Evolutionary conservation across 2,113 vertebrate species (phyloP).

Genomic region (Excalfactoria chinensis): DNA sequence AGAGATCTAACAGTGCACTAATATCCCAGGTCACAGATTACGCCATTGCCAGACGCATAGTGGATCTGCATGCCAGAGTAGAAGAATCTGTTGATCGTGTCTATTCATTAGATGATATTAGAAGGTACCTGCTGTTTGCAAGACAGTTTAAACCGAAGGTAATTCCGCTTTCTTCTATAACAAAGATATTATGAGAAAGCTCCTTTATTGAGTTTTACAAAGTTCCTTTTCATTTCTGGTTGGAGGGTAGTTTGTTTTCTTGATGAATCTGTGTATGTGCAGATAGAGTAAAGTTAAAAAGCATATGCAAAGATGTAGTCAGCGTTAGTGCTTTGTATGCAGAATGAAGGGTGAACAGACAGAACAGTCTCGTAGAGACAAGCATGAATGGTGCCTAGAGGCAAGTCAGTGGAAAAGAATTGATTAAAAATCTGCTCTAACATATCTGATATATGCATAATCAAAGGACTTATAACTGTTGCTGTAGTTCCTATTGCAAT

Average conservation of each 20-base stretch:
- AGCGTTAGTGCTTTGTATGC: not conserved
- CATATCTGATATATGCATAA: not conserved
- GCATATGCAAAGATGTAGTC: not conserved
- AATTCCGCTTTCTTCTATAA: not conserved
- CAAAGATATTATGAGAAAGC: not conserved
- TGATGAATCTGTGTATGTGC: not conserved
- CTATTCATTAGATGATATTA: conserved; percentile 95
- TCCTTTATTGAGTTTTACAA: not conserved
- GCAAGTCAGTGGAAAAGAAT: not conserved
- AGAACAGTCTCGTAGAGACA: not conserved
- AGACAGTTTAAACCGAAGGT: conserved; percentile 99
- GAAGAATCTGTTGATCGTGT: conserved; percentile 93
- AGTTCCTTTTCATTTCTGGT: not conserved
- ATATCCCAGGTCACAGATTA: conserved; percentile 92
- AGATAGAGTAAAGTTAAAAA: not conserved
- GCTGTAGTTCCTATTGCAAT: not conserved
- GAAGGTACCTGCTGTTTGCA: conserved; percentile 95
- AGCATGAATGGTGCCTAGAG: not conserved
- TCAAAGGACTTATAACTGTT: not conserved
- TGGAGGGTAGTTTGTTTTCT: not conserved
- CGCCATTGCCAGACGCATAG: conserved; percentile 95
- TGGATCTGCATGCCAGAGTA: conserved; percentile 94
- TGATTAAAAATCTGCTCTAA: not conserved
- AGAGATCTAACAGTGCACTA: conserved; percentile 6
- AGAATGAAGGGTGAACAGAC: not conserved